Evolutionary conservation across 2,888 invertebrate species (phyloP).

Genomic region (Agrochola litura): DNA sequence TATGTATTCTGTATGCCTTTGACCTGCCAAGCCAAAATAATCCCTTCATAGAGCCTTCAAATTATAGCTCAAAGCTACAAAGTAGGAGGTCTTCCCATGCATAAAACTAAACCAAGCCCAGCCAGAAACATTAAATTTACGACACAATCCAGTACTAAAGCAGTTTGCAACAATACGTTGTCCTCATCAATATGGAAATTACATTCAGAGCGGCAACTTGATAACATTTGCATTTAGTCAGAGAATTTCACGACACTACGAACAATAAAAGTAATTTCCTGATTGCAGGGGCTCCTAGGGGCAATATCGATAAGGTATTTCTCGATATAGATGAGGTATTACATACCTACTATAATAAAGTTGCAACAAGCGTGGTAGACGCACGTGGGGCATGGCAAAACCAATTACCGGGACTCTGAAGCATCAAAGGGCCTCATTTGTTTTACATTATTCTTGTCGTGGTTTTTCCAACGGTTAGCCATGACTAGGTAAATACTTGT

Average conservation of each 20-base stretch:
- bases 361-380: not conserved
- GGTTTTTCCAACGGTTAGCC: not conserved
- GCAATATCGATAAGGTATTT: constrained; percentile 19
- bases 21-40: not conserved
- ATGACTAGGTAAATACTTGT: too few species aligned
- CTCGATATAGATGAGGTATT: constrained; percentile 5
- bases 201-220: constrained; percentile 27
- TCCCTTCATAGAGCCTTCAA: not conserved
- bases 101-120: not conserved
- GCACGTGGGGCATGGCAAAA: not conserved
- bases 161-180: constrained; percentile 23
- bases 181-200: constrained; percentile 49
- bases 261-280: constrained; percentile 32
- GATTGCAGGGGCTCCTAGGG: not conserved
- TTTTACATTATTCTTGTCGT: not conserved
- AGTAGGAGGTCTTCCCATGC: not conserved
- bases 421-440: constrained; percentile 15
- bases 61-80: not conserved
- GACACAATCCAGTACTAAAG: not conserved
- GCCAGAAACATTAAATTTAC: constrained; percentile 14
- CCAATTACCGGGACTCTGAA: constrained; percentile 7
- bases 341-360: not conserved
- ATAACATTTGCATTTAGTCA: constrained; percentile 39
- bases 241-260: constrained; percentile 31
- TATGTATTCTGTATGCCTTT: not conserved